Evolutionary conservation across 2,113 vertebrate species (phyloP), one percentile per base, ranked within the genome.

Genomic region (Sisor rabdophorus): DNA sequence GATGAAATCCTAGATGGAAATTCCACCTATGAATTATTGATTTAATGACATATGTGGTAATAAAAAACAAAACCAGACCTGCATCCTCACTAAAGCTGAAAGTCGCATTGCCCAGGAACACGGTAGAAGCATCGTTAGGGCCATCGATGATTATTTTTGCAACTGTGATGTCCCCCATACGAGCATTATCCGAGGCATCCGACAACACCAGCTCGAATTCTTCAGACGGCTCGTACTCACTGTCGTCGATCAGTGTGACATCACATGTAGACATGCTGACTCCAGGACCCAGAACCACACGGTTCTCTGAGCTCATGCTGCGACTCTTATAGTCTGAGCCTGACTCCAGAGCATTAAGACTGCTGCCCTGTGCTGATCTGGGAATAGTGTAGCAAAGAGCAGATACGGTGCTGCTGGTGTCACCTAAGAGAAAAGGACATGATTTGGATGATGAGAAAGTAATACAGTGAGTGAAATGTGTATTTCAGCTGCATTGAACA

Each of bases 321-420:
- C 97, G 93, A 58, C 93, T 96, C 85, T 95, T 96, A 87, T 93
- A 99, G 88, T 99, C 97, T 0, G 97, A 97, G 71, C 96, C 95
- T 0, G 95, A 97, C 82, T 97, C 94, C 75, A 99, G 90, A 30
- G 88, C 88, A 0, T 89, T 87, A 5, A 92, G 90, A 84, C 95
- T 94, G 89, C 96, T 98, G 77, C 97, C 97, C 86, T 87, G 93
- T 15, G 97, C 97, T 0, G 95, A 93, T 79, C 87, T 92, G 50
- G 95, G 87, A 17, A 95, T 20, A 0, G 97, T 98, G 90, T 95
- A 94, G 84, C 97, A 99, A 73, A 98, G 44, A 2, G 91, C 95
- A 0, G 97, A 99, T 11, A 98, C 95, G 0, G 90, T 92, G 88
- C 93, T 96, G 90, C 94, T 94, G 24, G 91, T 36, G 30, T 99